Conservation (phyloP, 2,888 invertebrate species). For the Merodon equestris region DNA sequence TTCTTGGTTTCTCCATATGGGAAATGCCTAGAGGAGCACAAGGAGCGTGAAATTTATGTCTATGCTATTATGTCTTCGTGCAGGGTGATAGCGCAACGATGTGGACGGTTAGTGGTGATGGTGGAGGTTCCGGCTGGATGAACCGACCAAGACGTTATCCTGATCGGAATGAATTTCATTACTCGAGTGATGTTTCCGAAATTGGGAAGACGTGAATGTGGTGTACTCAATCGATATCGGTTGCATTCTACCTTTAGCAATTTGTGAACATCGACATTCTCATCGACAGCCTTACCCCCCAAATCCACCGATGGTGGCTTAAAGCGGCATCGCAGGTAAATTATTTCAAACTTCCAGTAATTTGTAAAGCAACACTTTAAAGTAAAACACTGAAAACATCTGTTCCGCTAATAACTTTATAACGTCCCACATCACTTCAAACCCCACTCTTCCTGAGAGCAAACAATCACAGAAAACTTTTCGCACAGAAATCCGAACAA, state of each 20-base stretch:
- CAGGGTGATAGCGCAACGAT: constrained; percentile 22
- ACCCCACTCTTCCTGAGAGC: constrained; percentile 1
- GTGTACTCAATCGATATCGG: no score
- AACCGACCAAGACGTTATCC: no score
- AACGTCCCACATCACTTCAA: constrained; percentile 41
- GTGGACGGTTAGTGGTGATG: constrained; percentile 15
- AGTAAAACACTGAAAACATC: constrained; percentile 50
- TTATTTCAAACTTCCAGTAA: constrained; percentile 7
- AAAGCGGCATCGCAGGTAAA: constrained; percentile 24
- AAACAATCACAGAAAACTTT: constrained; percentile 41
- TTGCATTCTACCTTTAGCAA: no score
- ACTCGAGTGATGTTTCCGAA: no score
- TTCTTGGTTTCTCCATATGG: constrained; percentile 17
- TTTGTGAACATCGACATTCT: no score
- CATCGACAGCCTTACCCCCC: no score
- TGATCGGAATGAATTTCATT: constrained; percentile 22
- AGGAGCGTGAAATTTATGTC: constrained; percentile 43
- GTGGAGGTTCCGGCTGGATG: not conserved
- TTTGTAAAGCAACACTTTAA: constrained; percentile 28
- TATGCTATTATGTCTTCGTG: constrained; percentile 31
- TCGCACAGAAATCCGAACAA: not conserved
- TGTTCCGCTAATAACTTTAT: constrained; percentile 57
- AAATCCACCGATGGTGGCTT: not conserved
- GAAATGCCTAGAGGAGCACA: constrained; percentile 44
- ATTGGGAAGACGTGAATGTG: no score